Evolutionary conservation across 1,140 invertebrate species (phyloP), one percentile per base, ranked within the genome.

Genomic region (Caligus rogercresseyi): DNA sequence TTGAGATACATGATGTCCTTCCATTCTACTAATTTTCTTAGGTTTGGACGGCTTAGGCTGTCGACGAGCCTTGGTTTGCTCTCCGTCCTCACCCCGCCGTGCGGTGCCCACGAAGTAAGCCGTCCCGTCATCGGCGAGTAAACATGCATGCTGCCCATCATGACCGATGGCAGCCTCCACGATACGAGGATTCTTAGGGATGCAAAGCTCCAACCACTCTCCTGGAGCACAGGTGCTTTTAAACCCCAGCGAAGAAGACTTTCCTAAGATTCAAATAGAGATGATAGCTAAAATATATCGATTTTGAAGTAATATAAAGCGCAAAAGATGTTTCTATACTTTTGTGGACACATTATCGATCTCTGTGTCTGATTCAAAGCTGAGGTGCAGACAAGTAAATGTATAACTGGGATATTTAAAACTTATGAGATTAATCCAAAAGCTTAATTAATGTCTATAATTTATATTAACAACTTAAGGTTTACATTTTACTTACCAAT

Each of bases 1-100:
- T 20, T 54, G 53, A 19, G 16, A 4, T 11, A 23, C 53, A 16
- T 15, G 13, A 31, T 90, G 83, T 0, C 86, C 83, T 68, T 94
- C 90, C 25, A 94, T 81, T 75, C 89, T 88, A 54, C 83, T 80
- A 76, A 95, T 90, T 74, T 87, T 91, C 73, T 92, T 92, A 58
- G 89, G 89, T 71, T 93, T 90, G 0, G 84, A 82, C 3, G 89
- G 83, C 75, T 94, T 94, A 0, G 87, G 84, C 70, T 88, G 87
- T 19, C 90, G 74, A 2, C 91, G 78, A 52, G 82, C 81, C 76
- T 93, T 79, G 83, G 72, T 19, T 67, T 70, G 19, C 71, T 97
- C 91, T 0, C 90, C 91, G 75, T 97, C 91, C 74, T 97, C 92
- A 52, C 92, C 92, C 11, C 92, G 77, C n/a, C 86, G 78, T 0